A percentile compares a stretch with the other conserved stretches of the same genome.
phyloP scores from a whole-genome alignment of 1,140 invertebrate genomes.

The Fopius arisanus region DNA sequence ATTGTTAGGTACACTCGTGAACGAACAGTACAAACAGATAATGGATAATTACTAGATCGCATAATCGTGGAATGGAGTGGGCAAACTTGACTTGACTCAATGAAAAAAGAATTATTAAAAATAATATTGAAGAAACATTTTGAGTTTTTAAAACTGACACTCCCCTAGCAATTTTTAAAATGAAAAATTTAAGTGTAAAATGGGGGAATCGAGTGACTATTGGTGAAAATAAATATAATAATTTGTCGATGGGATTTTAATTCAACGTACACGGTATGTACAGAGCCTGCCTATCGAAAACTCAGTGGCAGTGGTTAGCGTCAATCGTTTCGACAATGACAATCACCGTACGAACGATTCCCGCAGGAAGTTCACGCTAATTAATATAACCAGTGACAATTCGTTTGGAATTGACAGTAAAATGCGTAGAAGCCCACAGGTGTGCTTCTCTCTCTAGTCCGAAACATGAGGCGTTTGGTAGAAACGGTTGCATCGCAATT shows the following conservation, averaged over 20 bases:
- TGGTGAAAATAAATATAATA: too few species aligned
- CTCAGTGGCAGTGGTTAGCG: neutral
- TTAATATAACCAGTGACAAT: constrained; percentile 58
- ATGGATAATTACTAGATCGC: constrained; percentile 50
- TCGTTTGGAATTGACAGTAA: constrained; percentile 58
- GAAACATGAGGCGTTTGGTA: neutral
- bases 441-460: neutral
- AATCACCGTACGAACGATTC: constrained; percentile 56
- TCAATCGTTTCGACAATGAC: constrained; percentile 49
- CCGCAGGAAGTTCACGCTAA: constrained; percentile 48
- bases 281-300: too few species aligned
- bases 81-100: neutral
- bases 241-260: too few species aligned
- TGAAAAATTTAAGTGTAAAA: too few species aligned
- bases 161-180: too few species aligned
- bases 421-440: constrained; percentile 34
- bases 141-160: too few species aligned
- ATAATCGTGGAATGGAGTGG: constrained; percentile 29
- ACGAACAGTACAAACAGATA: constrained; percentile 53
- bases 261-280: too few species aligned
- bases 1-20: constrained; percentile 38
- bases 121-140: too few species aligned
- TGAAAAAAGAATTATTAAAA: neutral
- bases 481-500: constrained; percentile 51
- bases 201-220: too few species aligned